Evolutionary conservation across 2,113 vertebrate genomes (phyloP).

Genomic region (Synchiropus splendidus): DNA sequence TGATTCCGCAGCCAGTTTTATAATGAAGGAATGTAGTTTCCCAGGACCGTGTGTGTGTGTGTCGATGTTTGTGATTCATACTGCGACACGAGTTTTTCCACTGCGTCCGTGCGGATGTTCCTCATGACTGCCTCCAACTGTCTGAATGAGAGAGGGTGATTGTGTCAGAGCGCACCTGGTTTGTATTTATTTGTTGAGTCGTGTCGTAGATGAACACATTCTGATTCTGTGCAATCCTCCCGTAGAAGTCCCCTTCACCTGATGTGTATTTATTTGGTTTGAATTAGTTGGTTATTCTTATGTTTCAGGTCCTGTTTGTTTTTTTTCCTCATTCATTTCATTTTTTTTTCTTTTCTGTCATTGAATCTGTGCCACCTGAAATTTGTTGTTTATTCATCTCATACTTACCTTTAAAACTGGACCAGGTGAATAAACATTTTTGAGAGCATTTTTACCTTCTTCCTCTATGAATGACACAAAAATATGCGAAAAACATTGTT

Average conservation of each 20-base stretch:
- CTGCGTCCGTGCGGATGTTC: too few species aligned
- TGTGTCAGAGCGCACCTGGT: neutral
- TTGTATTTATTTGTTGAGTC: constrained; percentile 52
- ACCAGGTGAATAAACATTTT: constrained; percentile 68
- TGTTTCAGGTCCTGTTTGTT: constrained; percentile 47
- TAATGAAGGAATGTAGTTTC: too few species aligned
- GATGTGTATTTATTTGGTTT: constrained; percentile 69
- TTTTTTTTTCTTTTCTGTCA: neutral
- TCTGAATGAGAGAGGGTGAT: too few species aligned
- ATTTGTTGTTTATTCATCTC: constrained; percentile 11
- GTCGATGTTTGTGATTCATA: too few species aligned
- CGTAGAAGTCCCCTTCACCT: constrained; percentile 30
- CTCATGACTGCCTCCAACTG: too few species aligned
- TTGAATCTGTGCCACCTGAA: constrained; percentile 2
- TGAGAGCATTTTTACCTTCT: constrained; percentile 46
- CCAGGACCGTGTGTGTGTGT: too few species aligned
- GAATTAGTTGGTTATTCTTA: constrained; percentile 43
- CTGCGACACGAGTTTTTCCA: constrained; percentile 8
- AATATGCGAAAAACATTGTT: too few species aligned
- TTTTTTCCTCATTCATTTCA: constrained; percentile 49
- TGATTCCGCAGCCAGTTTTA: too few species aligned
- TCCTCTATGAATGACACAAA: too few species aligned
- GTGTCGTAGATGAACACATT: constrained; percentile 17
- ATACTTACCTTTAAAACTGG: constrained; percentile 47
- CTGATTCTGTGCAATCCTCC: constrained; percentile 66